phyloP scores from a whole-genome alignment of 1,140 invertebrate genomes.

The Sminthurinus signatus region DNA sequence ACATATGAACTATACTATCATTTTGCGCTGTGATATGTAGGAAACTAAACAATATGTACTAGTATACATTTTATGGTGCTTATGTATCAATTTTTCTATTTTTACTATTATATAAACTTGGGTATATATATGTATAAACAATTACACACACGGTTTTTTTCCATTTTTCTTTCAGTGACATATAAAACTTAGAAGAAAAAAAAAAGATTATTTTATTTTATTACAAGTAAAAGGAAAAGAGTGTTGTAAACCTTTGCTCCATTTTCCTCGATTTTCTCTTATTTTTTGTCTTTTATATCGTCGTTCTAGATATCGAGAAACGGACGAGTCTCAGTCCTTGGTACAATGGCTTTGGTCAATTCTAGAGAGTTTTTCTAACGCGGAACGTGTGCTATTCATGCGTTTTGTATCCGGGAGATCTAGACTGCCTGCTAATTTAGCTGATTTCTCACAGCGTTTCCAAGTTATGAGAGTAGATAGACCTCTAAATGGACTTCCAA shows the following conservation, averaged over 20 bases:
- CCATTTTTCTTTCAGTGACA: neutral
- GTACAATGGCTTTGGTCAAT: conserved; percentile 53
- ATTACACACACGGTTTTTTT: neutral
- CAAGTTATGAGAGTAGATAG: conserved; percentile 58
- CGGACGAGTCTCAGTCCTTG: conserved; percentile 50
- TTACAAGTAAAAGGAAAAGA: no score
- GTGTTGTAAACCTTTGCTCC: no score
- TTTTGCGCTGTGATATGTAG: no score
- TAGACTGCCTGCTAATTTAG: conserved; percentile 58
- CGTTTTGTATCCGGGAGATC: conserved; percentile 62
- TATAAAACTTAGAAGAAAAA: no score
- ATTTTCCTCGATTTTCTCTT: no score
- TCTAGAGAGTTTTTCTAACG: conserved; percentile 57
- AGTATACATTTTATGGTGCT: no score
- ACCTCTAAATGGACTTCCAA: conserved; percentile 55
- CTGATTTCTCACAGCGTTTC: conserved; percentile 61
- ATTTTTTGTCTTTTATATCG: no score
- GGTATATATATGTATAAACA: neutral
- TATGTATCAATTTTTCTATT: no score
- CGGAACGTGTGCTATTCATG: conserved; percentile 61
- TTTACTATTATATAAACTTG: no score
- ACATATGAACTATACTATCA: no score
- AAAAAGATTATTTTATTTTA: no score
- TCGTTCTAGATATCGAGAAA: conserved; percentile 54
- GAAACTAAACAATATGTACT: no score